A percentile compares a stretch with the other conserved stretches of the same genome.
Evolutionary conservation across 2,113 vertebrate species (phyloP).

Genomic region (Propithecus coquereli): DNA sequence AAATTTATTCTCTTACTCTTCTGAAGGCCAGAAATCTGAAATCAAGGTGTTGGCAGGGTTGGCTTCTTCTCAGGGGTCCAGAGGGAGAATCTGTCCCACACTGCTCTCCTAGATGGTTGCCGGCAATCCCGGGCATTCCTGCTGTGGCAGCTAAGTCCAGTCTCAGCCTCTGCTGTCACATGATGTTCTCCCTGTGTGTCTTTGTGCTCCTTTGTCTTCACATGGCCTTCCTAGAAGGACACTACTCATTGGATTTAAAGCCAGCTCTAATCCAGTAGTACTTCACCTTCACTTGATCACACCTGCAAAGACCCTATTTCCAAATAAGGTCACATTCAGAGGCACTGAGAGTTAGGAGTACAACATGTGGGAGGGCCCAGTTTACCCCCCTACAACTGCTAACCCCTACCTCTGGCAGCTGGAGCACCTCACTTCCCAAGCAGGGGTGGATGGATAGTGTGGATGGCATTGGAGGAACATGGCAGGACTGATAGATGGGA

Average conservation of each 20-base stretch:
- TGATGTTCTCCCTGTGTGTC: neutral
- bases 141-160: neutral
- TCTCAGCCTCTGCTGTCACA: neutral
- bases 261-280: neutral
- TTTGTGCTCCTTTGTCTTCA: neutral
- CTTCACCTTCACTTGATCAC: neutral
- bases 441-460: neutral
- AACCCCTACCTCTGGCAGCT: neutral
- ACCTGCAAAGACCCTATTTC: neutral
- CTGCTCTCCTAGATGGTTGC: neutral
- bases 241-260: neutral
- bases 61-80: neutral
- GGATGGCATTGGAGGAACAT: neutral
- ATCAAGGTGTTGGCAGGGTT: neutral
- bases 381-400: neutral
- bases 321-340: neutral
- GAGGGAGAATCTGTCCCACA: neutral
- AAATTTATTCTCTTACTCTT: neutral
- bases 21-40: neutral
- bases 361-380: neutral
- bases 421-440: neutral
- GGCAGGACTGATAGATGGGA: neutral
- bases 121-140: neutral
- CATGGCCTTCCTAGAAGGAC: neutral
- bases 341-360: neutral